Conservation (phyloP, 1,140 invertebrate species). For the Drosophila subpulchrella region DNA sequence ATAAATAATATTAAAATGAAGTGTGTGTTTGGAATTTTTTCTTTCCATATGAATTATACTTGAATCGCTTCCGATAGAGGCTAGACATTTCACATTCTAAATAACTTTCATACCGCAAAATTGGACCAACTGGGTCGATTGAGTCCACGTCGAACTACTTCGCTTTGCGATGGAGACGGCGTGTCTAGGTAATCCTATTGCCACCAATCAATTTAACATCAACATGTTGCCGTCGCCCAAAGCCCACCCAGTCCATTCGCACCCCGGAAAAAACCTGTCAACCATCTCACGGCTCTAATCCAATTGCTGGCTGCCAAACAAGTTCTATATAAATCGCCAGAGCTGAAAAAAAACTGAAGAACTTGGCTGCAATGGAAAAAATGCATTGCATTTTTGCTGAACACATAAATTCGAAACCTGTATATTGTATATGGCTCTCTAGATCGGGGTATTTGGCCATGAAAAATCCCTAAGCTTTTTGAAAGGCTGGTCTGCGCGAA, state of each 20-base stretch:
- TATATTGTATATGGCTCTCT: neutral
- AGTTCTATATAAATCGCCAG: constrained; percentile 57
- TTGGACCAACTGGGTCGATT: constrained; percentile 1
- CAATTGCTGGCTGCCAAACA: constrained; percentile 49
- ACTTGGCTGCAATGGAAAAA: neutral
- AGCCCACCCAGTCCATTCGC: constrained; percentile 1
- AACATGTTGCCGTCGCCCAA: constrained; percentile 8
- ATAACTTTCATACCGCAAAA: neutral
- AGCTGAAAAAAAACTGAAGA: constrained; percentile 27
- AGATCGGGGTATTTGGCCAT: neutral
- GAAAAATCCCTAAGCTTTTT: neutral
- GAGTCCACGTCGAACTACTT: neutral
- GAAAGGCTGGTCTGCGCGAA: neutral
- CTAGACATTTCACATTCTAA: neutral
- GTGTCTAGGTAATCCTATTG: constrained; percentile 38
- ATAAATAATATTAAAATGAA: neutral
- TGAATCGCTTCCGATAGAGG: neutral
- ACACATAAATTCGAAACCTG: constrained; percentile 1
- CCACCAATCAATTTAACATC: constrained; percentile 47
- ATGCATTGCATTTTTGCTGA: neutral
- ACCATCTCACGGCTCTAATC: constrained; percentile 52
- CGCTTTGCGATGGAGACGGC: constrained; percentile 17
- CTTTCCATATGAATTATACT: no score
- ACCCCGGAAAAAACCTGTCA: constrained; percentile 47
- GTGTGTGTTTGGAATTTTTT: neutral